Evolutionary conservation across 37 sponge, comb jelly and placozoan genomes (phyloP).

Genomic region (Ephydatia muelleri): DNA sequence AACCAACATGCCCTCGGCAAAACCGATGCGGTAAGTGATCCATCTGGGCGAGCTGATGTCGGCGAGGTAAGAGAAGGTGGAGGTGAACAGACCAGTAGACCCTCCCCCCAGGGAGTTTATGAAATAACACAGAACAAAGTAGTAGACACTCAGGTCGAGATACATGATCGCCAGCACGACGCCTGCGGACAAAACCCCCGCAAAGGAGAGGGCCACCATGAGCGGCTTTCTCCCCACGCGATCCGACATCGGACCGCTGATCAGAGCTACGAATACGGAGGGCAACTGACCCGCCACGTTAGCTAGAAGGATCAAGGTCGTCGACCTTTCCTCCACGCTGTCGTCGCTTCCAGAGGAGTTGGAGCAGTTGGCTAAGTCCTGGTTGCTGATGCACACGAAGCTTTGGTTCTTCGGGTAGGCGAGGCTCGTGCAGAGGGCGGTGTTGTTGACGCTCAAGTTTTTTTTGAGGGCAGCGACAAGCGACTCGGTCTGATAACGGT

Average conservation of each 20-base stretch:
- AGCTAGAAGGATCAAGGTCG: slow-evolving; percentile 3
- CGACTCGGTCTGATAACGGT: slow-evolving; percentile 8
- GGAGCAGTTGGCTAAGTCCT: slow-evolving; percentile 6
- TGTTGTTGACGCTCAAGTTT: slow-evolving; percentile 5
- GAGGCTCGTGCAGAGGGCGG: neutral
- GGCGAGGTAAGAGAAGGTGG: slow-evolving; percentile 40
- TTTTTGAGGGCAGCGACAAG: neutral
- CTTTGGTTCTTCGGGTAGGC: neutral
- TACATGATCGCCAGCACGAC: slow-evolving; percentile 14
- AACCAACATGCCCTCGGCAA: slow-evolving; percentile 38
- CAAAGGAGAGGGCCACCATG: slow-evolving; percentile 18
- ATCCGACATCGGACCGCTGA: slow-evolving; percentile 57
- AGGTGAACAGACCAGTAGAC: slow-evolving; percentile 34
- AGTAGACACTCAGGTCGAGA: slow-evolving; percentile 9
- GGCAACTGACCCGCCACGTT: neutral
- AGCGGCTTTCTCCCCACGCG: slow-evolving; percentile 40
- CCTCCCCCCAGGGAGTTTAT: slow-evolving; percentile 41
- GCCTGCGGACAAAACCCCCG: slow-evolving; percentile 8
- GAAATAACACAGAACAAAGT: neutral
- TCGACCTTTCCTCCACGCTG: slow-evolving; percentile 20
- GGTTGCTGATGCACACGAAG: slow-evolving; percentile 37
- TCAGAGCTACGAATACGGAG: slow-evolving; percentile 32
- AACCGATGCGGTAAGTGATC: slow-evolving; percentile 43
- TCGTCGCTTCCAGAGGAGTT: slow-evolving; percentile 19
- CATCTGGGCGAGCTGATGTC: slow-evolving; percentile 48